Percentiles rank a stretch among this genome's conserved stretches.
These are phyloP conservation scores for Zaprionus taronus DNA, from an alignment of 1,140 invertebrate species.

Conservation along the genomic window DNA sequence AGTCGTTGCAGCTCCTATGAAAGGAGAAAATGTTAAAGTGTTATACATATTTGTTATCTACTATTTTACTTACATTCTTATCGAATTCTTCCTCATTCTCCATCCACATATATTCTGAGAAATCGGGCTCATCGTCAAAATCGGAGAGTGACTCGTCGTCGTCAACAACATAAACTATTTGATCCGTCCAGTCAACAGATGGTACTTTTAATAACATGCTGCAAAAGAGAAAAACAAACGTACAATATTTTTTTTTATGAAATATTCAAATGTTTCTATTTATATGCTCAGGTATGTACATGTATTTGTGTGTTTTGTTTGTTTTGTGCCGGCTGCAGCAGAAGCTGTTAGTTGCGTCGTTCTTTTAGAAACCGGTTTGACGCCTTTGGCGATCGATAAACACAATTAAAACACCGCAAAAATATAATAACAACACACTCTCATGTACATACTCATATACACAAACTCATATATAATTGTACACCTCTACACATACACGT, in stretches of 20 bases:
- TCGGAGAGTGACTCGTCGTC: conserved; percentile 86
- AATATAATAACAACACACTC: background rate
- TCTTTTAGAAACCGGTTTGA: conserved; percentile 62
- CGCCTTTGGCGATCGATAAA: conserved; percentile 30
- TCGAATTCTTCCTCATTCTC: conserved; percentile 96
- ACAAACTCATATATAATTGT: background rate
- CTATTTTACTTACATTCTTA: conserved; percentile 88
- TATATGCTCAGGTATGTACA: background rate
- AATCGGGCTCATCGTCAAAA: conserved; percentile 87
- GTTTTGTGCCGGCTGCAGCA: conserved; percentile 48
- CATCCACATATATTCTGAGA: conserved; percentile 96
- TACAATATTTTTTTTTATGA: background rate
- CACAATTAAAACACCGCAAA: conserved; percentile 18
- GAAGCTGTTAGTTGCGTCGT: conserved; percentile 53
- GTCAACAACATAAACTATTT: conserved; percentile 84
- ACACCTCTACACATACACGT: conserved; percentile 6
- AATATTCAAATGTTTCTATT: background rate
- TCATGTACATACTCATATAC: background rate
- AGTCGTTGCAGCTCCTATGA: conserved; percentile 91
- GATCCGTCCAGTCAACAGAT: conserved; percentile 83
- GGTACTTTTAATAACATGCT: conserved; percentile 83
- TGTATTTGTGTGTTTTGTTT: conserved; percentile 5
- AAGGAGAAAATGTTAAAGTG: background rate
- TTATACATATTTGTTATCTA: background rate
- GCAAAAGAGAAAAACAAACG: conserved; percentile 14